Evolutionary conservation across 2,797 vertebrate species (phyloP), one percentile per base, ranked within the genome.

Genomic region (Vultur gryphus): DNA sequence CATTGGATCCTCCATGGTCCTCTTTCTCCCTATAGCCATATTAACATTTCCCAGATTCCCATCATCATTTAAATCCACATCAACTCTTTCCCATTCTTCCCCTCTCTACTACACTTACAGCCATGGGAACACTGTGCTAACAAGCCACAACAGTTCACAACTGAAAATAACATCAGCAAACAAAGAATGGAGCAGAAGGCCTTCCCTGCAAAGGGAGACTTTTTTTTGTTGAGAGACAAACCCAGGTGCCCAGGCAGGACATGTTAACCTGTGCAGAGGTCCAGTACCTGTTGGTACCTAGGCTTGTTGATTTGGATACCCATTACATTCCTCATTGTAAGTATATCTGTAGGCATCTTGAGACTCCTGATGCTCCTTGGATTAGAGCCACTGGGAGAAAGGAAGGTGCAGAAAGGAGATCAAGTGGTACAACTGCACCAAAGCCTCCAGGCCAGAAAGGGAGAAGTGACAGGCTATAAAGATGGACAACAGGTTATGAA

Each of bases 1-100:
- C 23, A 41, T 1, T 4, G 0, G 4, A 66, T 44, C 13, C 16
- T 77, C 26, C 31, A 18, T 4, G 3, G 2, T 67, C 4, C n/a
- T 75, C 16, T 35, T 61, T 58, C 28, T 51, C 26, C 44, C 9
- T 7, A 35, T 15, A 76, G n/a, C 7, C 26, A 10, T 49, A 15
- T 21, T 49, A 70, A 49, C 5, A 29, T 35, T 58, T 62, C 33
- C 52, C 26, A 81, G 16, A 70, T 39, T 71, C 33, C 21, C 17
- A n/a, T 9, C 3, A 1, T 21, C 26, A 20, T 28, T 70, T 51
- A 54, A 26, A 67, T 33, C n/a, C 58, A 46, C 7, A 41, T 19
- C 8, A 66, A 51, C 19, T 43, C 54, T 66, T 70, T 35, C 21
- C 29, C 9, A 7, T 70, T 66, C 16, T 55, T 71, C n/a, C 48